Evolutionary conservation across 2,888 invertebrate genomes (phyloP), one percentile per base, ranked within the genome.

Genomic region (Bombyx huttoni): DNA sequence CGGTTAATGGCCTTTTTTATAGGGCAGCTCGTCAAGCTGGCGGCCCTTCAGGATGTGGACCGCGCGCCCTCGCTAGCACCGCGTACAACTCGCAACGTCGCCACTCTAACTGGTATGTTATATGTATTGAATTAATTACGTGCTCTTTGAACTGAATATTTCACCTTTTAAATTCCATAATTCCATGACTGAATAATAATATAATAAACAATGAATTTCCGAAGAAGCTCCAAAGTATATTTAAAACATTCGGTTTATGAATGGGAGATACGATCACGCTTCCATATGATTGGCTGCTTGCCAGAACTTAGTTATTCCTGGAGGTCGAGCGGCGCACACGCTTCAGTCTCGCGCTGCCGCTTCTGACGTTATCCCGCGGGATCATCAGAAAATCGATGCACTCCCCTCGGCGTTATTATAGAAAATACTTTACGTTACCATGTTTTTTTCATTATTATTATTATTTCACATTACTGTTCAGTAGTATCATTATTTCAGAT

Each of bases 11-110:
- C 34, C 12, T 10, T 35, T 49, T 34, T 14, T 40, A 40, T 64
- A 86, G 86, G 78, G 71, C 76, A 81, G 72, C 70, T 84, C 90
- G 90, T 93, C 91, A 92, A 94, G 90, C 94, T 94, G 94, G 94
- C 93, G 91, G 91, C 92, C 92, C 91, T 91, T 87, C 91, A 92
- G 90, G 92, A 92, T 92, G 91, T 80, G 89, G 92, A 91, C 90
- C 90, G 92, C 89, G 91, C 91, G 90, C 90, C 91, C 90, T 90
- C 92, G 90, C 88, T 84, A 89, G 77, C 80, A 81, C 73, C 81
- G 85, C 83, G 90, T 81, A 75, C 74, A 65, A 83, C 86, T 67
- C 89, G 90, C 64, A 90, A 92, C 90, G 92, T 91, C 73, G 91
- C 90, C 74, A 93, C 93, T 68, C 88, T 93, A 68, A 93, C 93